Percentiles rank a stretch among this genome's conserved stretches.
Conservation (phyloP, 2,797 vertebrate species). For the Microctenopoma lineatum region DNA sequence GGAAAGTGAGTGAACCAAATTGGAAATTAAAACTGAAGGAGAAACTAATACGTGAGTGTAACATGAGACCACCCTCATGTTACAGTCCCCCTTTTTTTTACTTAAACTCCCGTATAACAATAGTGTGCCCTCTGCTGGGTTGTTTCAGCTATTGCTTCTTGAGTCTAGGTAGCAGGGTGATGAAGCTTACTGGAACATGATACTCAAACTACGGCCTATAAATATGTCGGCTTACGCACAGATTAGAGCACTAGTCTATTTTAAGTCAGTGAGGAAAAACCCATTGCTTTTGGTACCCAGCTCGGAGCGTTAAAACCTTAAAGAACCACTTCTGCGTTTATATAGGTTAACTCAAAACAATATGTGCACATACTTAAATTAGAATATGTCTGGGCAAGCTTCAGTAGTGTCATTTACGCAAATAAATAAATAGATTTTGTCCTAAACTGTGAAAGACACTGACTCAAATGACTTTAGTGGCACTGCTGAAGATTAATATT, state of each 20-base stretch:
- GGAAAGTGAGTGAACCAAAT: not conserved
- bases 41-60: slow-evolving; percentile 21
- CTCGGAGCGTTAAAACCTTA: slow-evolving; percentile 3
- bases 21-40: slow-evolving; percentile 6
- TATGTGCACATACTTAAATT: too few species aligned
- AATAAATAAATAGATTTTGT: too few species aligned
- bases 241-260: not conserved
- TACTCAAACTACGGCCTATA: too few species aligned
- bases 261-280: not conserved
- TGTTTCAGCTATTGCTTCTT: slow-evolving; percentile 29
- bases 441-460: too few species aligned
- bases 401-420: too few species aligned
- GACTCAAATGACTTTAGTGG: too few species aligned
- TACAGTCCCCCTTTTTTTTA: slow-evolving; percentile 19
- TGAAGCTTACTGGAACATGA: not conserved
- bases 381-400: too few species aligned
- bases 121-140: slow-evolving; percentile 36
- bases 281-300: not conserved
- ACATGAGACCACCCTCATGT: slow-evolving; percentile 8
- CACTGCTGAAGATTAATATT: too few species aligned
- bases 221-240: not conserved
- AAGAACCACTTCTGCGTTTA: not conserved
- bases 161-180: slow-evolving; percentile 1
- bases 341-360: not conserved
- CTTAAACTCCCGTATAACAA: slow-evolving; percentile 20